Base-by-base conservation (phyloP, 2,888 invertebrate species). In the Drosophila trichaetosa region DNA sequence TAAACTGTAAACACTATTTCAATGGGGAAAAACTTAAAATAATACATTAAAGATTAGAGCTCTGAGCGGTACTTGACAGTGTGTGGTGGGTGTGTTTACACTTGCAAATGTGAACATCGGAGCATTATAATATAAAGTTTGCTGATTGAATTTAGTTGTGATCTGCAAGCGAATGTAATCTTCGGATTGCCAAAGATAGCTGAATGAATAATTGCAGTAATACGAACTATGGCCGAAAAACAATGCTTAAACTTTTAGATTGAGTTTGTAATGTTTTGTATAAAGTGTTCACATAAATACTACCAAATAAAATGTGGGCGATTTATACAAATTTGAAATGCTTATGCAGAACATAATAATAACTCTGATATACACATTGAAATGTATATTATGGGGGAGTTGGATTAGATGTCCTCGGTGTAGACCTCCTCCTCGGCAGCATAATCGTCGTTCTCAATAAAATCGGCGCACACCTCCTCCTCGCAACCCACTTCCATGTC, bases 341-440 rank as follows among this genome's bases (percentile, higher is more conserved):
- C 58, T 29, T n/a, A 16, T 57, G 16, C 29, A 21, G 21, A 40
- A 42, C 21, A 57, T 46, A 46, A 16, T 46, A 42, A 42, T 24
- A 48, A 38, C 36, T 52, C 31, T 16, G 21, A 51, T 49, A 49
- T n/a, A 34, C 29, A 29, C 6, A 16, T 29, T n/a, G 18, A 49
- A 46, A 24, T 49, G 49, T 38, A 56, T n/a, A 18, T 34, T 21
- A 31, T 42, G 8, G 49, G 16, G 48, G 51, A 54, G 54, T 38
- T 29, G 42, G 46, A 31, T 63, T 73, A 76, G 56, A 66, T 42
- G 36, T 73, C 77, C 27, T 85, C 90, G 8, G 88, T 83, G 66
- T 90, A 88, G 40, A 91, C 90, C 73, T 91, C 91, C 65, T 91
- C 91, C 56, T 91, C 91, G 52, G 89, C 90, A 24, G 79, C 79